Evolutionary conservation across 2,888 invertebrate genomes (phyloP), one percentile per base, ranked within the genome.

Genomic region (Anoncus sp.): DNA sequence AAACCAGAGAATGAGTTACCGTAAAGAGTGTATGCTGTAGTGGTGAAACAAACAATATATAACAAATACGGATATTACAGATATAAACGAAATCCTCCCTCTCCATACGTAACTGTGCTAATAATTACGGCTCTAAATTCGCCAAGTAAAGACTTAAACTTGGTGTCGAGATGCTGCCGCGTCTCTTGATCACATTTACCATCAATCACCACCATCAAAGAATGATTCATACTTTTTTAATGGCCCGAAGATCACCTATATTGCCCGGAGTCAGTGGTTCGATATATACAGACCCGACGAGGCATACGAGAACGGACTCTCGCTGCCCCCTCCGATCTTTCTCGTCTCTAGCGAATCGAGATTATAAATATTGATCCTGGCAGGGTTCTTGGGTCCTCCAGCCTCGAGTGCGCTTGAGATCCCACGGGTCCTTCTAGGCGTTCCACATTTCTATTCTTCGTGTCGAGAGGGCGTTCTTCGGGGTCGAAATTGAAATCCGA

Each of bases 311-410:
- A 57, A 84, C 84, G 83, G 83, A 85, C 83, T 78, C 82, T 83
- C 74, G 76, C 82, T 83, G n/a, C n/a, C 85, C 85, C 31, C 83
- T 84, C 85, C 35, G 22, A 49, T 40, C 77, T 73, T 59, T 67
- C 31, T 51, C 47, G 57, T 59, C 43, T 87, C 86, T 80, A 82
- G 65, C 55, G 85, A 87, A 87, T 88, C 86, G 87, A 87, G 89
- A 90, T 89, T 89, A 89, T 89, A 90, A 90, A 90, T 90, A 89
- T 90, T 89, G 90, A 90, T 90, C 87, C 88, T 86, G 84, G 45
- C 75, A 59, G 47, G 47, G 72, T 63, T 71, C 85, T 75, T 84
- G 87, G 86, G 87, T 89, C 85, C 89, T 89, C 88, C 84, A 89
- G 81, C 73, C 78, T 87, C 76, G 84, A 90, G 90, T 86, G 83